phyloP scores from a whole-genome alignment of 2,797 vertebrate genomes.

The Agapornis canus region DNA sequence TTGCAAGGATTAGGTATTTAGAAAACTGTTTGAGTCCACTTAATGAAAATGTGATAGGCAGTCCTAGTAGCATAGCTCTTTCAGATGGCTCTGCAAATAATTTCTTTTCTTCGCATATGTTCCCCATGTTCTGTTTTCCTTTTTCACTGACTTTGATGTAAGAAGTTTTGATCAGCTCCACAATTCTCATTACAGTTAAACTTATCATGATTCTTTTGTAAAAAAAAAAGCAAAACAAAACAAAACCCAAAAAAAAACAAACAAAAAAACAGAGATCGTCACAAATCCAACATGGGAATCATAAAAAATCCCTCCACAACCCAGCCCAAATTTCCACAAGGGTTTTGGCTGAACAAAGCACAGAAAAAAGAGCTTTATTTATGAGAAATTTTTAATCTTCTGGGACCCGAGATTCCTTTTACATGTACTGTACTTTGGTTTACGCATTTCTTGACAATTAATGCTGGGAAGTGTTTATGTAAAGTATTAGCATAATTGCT shows the following conservation, averaged over 20 bases:
- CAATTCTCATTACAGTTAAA: not conserved
- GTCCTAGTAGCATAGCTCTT: not conserved
- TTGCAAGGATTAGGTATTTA: not conserved
- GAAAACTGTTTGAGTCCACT: not conserved
- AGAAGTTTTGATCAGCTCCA: not conserved
- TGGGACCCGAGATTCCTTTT: not conserved
- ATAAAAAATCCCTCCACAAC: not conserved
- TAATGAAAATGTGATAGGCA: not conserved
- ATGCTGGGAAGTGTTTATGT: not conserved
- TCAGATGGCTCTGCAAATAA: not conserved
- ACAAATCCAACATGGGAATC: not conserved
- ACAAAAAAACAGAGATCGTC: not conserved
- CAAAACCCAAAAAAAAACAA: too few species aligned
- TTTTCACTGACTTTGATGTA: not conserved
- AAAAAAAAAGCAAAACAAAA: not conserved
- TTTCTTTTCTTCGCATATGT: not conserved
- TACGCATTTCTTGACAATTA: not conserved
- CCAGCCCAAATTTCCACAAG: not conserved
- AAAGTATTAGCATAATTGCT: not conserved
- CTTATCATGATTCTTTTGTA: not conserved
- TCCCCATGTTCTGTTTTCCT: not conserved
- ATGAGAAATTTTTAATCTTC: not conserved
- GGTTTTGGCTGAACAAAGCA: not conserved
- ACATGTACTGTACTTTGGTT: not conserved
- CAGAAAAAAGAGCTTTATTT: not conserved